phyloP scores from a whole-genome alignment of 1,140 invertebrate species.

The Conus betulinus region DNA sequence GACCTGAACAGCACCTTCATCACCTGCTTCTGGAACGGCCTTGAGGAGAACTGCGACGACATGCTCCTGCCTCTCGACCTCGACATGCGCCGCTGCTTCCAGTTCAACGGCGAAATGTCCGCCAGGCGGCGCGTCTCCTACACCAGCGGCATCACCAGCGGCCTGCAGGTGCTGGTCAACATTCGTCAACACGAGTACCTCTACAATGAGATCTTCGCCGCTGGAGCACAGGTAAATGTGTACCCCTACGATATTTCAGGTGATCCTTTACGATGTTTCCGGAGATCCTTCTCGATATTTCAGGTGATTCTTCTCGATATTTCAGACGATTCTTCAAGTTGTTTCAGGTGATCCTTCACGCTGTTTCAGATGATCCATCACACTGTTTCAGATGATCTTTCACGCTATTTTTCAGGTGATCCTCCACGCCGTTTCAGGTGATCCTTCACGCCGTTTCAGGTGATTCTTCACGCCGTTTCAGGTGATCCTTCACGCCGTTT shows the following conservation, averaged over 20 bases:
- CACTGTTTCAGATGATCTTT: too few species aligned
- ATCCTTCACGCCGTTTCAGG: too few species aligned
- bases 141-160: conserved; percentile 1
- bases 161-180: conserved; percentile 12
- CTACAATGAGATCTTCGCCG: not conserved
- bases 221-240: conserved; percentile 2
- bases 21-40: conserved; percentile 12
- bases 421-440: too few species aligned
- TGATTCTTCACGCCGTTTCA: not conserved
- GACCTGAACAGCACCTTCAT: conserved; percentile 2
- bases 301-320: too few species aligned
- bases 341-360: too few species aligned
- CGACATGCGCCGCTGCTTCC: conserved; percentile 14
- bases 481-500: not conserved
- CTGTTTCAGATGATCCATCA: too few species aligned
- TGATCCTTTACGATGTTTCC: not conserved
- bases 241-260: not conserved
- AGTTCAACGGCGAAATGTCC: conserved; percentile 4
- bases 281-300: too few species aligned
- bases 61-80: not conserved
- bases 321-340: too few species aligned
- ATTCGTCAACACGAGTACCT: not conserved
- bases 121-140: not conserved
- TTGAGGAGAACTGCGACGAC: not conserved
- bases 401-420: too few species aligned